These are phyloP conservation scores for Cyanistes caeruleus DNA, from an alignment of 2,113 vertebrate genomes.

Conservation along the genomic window DNA sequence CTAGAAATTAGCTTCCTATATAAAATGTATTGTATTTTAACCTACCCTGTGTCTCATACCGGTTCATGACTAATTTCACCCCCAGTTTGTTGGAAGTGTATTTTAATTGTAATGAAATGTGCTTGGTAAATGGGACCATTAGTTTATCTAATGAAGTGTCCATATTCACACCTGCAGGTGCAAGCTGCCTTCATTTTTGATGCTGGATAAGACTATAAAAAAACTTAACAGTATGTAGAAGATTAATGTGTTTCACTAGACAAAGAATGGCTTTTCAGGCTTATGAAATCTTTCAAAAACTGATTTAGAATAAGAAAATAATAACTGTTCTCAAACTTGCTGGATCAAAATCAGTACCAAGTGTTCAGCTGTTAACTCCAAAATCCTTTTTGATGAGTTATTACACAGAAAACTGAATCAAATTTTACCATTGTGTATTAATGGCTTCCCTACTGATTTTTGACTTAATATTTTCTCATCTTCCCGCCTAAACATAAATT, in stretches of 20 bases:
- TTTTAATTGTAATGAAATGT: not conserved
- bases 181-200: not conserved
- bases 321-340: not conserved
- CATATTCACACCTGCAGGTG: not conserved
- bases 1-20: not conserved
- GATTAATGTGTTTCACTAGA: not conserved
- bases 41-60: not conserved
- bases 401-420: not conserved
- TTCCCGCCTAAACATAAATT: not conserved
- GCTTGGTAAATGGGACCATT: not conserved
- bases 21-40: not conserved
- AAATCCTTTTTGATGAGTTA: not conserved
- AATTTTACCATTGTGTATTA: slow-evolving; percentile 4
- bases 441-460: not conserved
- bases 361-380: not conserved
- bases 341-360: not conserved
- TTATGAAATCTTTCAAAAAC: not conserved
- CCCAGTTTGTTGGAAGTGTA: not conserved
- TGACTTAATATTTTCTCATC: slow-evolving; percentile 2
- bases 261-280: not conserved
- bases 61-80: not conserved
- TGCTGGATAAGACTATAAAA: not conserved
- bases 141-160: slow-evolving; percentile 8
- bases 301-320: not conserved
- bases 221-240: not conserved